Base-by-base conservation (phyloP, 92 coral and sea anemone species). In the Parazoanthus atlanticus region DNA sequence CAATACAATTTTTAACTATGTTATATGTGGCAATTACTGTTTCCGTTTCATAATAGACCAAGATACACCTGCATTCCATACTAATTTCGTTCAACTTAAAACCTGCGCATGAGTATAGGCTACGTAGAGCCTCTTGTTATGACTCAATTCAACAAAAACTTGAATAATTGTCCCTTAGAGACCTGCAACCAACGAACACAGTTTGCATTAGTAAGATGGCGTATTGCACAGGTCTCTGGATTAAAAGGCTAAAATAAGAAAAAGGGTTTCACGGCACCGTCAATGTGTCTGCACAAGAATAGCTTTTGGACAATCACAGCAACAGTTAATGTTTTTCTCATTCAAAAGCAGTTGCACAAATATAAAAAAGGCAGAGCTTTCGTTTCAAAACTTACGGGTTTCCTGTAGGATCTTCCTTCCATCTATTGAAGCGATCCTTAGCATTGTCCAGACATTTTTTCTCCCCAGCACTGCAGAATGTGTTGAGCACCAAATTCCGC, bases 351-450 rank as follows among this genome's bases (percentile, higher is more conserved):
- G 78, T 10, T 23, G 7, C 17, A 2, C 10, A 40, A 76, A 38
- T 76, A 38, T 11, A 40, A 26, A 30, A 11, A 26, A 1, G 8
- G 7, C 28, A 29, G 47, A 80, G 38, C 6, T 52, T 47, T 21
- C 65, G 58, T 52, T 25, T 79, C 65, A 58, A 8, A 29, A 81
- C 98, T 78, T 90, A 95, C 98, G 91, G 75, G 40, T 90, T 74
- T 1, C 23, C 43, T 6, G 8, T 81, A 32, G 97, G 95, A 79
- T 91, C 82, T 72, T 89, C 80, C 93, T 90, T 95, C 98, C 98
- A 95, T 1, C 84, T 84, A 31, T 89, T 89, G 83, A 95, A 95
- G 58, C 79, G 88, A 12, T 75, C 38, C 8, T 81, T 82, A 19
- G 96, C 96, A 29, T 79, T 90, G 5, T 56, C 56, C 11, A 95